Base-by-base conservation (phyloP, 2,797 vertebrate genomes). In the Chelon auratus region DNA sequence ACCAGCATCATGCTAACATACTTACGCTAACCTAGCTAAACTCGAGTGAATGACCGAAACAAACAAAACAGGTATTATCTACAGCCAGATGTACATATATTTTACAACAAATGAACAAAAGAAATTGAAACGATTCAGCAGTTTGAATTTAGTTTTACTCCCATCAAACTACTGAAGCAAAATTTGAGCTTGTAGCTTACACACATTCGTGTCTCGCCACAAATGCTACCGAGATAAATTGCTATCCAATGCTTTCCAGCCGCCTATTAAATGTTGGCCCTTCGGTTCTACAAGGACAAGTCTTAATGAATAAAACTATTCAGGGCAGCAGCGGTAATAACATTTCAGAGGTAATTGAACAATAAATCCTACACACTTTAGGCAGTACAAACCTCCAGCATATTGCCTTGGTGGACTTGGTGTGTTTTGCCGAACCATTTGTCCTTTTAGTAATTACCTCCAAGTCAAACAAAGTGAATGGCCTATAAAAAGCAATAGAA, bases 381-480 rank as follows among this genome's bases (percentile, higher is more conserved):
- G 43, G 55, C 72, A 7, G 17, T 39, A 71, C 61, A 78, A 77
- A 57, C 62, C 70, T 68, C 61, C 43, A 54, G 63, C 62, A 62
- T 55, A 80, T 63, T 70, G 67, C 72, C 50, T 45, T 62, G 14
- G 64, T 47, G 65, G 78, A 83, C 66, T 60, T 55, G 66, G 61
- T 54, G 63, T 73, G 63, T 81, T 89, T 75, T 63, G 60, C 76
- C 63, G 61, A 83, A 70, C 57, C 77, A 82, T 89, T 85, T 85
- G 74, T 87, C 82, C 65, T 59, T 87, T 78, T 70, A 59, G 69
- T 81, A 84, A 90, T 89, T 80, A 84, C 74, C 57, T 53, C 66
- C 51, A 51, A 80, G 67, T 82, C 80, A 68, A 77, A 82, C 73
- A 80, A 72, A 87, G 71, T 72, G 69, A 60, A 75, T 14, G 52